phyloP scores from a whole-genome alignment of 2,888 invertebrate genomes.

The Oscheius sp. region DNA sequence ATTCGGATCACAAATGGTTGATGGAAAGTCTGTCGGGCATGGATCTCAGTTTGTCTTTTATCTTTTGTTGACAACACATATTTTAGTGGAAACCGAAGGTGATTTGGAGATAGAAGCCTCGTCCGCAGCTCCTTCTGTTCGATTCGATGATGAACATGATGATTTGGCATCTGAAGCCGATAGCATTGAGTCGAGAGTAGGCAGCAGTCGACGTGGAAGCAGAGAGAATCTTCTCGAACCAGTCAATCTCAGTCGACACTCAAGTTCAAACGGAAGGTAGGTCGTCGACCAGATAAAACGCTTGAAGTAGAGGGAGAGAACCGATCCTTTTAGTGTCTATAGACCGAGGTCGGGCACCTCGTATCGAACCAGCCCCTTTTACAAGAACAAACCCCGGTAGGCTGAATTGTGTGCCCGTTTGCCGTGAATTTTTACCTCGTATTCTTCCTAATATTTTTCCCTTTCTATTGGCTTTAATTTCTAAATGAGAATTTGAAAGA shows the following conservation, averaged over 20 bases:
- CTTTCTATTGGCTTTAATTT: background rate
- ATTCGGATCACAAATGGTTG: conserved; percentile 59
- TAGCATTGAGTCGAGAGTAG: conserved; percentile 35
- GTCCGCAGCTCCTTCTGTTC: conserved; percentile 42
- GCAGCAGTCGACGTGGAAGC: conserved; percentile 37
- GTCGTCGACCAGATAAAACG: background rate
- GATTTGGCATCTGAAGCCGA: conserved; percentile 39
- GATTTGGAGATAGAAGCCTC: conserved; percentile 43
- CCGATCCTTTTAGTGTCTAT: conserved; percentile 10
- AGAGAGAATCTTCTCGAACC: conserved; percentile 35
- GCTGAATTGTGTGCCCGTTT: conserved; percentile 15
- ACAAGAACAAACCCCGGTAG: conserved; percentile 30
- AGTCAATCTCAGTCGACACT: conserved; percentile 33
- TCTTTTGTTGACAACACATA: background rate
- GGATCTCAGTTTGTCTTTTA: conserved; percentile 54
- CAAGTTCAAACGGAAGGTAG: conserved; percentile 38
- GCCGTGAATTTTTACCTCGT: background rate
- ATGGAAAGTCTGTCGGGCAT: conserved; percentile 61
- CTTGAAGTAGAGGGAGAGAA: background rate
- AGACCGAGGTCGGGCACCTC: conserved; percentile 19
- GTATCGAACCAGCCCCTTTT: conserved; percentile 15
- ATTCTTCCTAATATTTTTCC: background rate
- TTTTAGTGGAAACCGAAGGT: conserved; percentile 57
- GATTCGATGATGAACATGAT: conserved; percentile 38
- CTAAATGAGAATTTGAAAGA: no score